Evolutionary conservation across 2,113 vertebrate species (phyloP).

Genomic region (Tenrec ecaudatus): DNA sequence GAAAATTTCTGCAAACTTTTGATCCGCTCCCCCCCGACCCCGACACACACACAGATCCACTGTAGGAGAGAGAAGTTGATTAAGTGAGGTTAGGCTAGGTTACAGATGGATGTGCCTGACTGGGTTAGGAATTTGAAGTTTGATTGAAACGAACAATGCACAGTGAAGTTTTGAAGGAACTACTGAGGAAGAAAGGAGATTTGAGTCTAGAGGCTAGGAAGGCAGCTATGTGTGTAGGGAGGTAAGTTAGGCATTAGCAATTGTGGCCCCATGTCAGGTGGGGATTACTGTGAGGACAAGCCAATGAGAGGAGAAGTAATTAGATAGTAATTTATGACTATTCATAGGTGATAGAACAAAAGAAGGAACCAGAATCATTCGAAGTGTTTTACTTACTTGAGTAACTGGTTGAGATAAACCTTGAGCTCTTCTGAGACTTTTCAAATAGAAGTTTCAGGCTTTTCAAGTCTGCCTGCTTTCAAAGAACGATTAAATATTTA

Average conservation of each 20-base stretch:
- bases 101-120: background rate
- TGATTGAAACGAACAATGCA: background rate
- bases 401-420: background rate
- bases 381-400: background rate
- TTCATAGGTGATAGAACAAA: background rate
- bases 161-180: background rate
- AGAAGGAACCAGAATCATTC: background rate
- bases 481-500: background rate
- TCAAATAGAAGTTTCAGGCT: background rate
- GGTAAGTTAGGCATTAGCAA: background rate
- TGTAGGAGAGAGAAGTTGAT: background rate
- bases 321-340: background rate
- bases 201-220: background rate
- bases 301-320: background rate
- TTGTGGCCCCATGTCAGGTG: background rate
- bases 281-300: background rate
- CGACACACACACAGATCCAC: too few species aligned
- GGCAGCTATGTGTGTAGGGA: background rate
- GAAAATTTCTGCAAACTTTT: too few species aligned
- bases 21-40: too few species aligned
- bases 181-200: background rate
- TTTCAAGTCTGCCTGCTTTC: constrained; percentile 31
- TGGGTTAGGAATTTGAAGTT: background rate
- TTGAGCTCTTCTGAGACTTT: background rate
- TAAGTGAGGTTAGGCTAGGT: background rate